Base-by-base conservation (phyloP, 2,888 invertebrate species). In the Eristalis pertinax region DNA sequence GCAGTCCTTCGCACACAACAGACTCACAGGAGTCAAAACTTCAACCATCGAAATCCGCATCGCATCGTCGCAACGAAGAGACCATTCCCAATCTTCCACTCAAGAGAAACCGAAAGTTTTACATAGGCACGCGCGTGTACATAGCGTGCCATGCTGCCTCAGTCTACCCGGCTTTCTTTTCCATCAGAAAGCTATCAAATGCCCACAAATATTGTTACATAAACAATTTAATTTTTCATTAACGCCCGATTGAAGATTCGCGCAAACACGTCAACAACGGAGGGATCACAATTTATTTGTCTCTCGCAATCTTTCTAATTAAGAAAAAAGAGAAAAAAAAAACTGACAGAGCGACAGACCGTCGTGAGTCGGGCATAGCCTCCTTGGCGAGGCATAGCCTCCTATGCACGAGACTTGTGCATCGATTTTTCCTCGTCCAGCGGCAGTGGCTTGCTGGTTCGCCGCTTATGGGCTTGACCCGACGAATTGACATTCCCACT, bases 371-470 rank as follows among this genome's bases (percentile, higher is more conserved):
- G 15, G n/a, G 4, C 64, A 13, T 15, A 11, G 15, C 19, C 41
- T 13, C 43, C 41, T 26, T 50, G 50, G 50, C 15, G 13, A n/a
- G 43, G 43, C 50, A 50, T 2, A 7, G 50, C 50, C n/a, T n/a
- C n/a, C n/a, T 11, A 64, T 65, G 65, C 29, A 26, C 24, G 15
- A 43, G 15, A 72, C 62, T 41, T 70, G 41, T 62, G 4, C 64
- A 82, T 82, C 69, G 81, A 82, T 82, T 82, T 82, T 82, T 75
- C 75, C 56, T 68, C 26, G 26, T 63, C 22, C 56, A 67, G 38
- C 50, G 7, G 50, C 19, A 8, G n/a, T 50, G 50, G n/a, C n/a
- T n/a, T 19, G 19, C 19, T 1, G 1, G 50, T 7, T 2, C 4
- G 58, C 29, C 7, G 7, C 26, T 43, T 29, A 19, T n/a, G 5